Evolutionary conservation across 2,113 vertebrate species (phyloP).

Genomic region (Pachyramphus minor): DNA sequence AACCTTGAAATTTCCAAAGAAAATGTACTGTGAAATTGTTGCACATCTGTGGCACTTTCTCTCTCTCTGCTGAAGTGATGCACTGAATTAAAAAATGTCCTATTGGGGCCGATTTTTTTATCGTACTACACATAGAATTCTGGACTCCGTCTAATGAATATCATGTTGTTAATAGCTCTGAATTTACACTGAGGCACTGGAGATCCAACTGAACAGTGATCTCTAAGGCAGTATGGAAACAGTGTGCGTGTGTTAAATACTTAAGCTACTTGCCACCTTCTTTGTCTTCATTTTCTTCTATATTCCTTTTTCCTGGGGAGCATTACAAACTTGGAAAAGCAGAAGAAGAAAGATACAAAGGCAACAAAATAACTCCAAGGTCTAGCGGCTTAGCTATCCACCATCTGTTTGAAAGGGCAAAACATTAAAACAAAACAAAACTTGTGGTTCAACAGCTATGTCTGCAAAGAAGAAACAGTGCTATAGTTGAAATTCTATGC

Average conservation of each 20-base stretch:
- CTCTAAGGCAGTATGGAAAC: constrained; percentile 14
- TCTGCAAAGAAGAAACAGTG: constrained; percentile 44
- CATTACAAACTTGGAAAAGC: constrained; percentile 52
- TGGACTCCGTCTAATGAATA: not conserved
- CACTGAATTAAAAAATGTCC: constrained; percentile 41
- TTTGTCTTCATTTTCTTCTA: constrained; percentile 15
- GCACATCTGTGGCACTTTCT: constrained; percentile 51
- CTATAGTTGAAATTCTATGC: constrained; percentile 46
- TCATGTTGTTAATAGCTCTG: not conserved
- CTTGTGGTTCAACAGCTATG: constrained; percentile 35
- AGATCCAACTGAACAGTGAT: not conserved
- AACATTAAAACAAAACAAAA: constrained; percentile 19
- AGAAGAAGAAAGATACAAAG: constrained; percentile 54
- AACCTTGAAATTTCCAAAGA: constrained; percentile 66
- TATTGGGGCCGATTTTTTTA: not conserved
- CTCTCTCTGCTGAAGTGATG: constrained; percentile 31
- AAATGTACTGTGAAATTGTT: constrained; percentile 63
- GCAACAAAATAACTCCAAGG: constrained; percentile 55
- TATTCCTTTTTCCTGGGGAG: constrained; percentile 43
- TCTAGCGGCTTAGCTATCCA: constrained; percentile 6
- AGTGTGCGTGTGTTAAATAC: not conserved
- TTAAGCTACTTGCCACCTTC: constrained; percentile 2
- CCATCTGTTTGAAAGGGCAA: constrained; percentile 65
- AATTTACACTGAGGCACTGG: not conserved
- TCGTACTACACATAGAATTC: not conserved